Evolutionary conservation across 2,888 invertebrate genomes (phyloP), one percentile per base, ranked within the genome.

Genomic region (Julus scanicus): DNA sequence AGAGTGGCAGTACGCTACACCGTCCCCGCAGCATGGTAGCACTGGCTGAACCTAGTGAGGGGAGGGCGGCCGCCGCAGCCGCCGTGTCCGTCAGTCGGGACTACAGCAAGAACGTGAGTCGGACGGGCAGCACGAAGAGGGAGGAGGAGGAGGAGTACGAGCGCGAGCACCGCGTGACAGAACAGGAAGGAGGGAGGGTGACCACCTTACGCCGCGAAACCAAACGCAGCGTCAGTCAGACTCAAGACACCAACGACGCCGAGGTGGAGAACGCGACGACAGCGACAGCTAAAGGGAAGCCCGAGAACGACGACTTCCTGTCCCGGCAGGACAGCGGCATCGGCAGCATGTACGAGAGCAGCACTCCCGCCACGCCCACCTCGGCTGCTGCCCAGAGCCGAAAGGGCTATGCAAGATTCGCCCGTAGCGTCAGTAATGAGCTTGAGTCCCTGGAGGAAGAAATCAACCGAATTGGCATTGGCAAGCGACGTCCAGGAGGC

Each of bases 81-180:
- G 40, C 86, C 15, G 29, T 40, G 3, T 49, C 48, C 15, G 89
- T 88, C 48, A 88, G 37, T 57, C 39, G 87, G 37, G 88, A 88
- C 44, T 89, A 89, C 87, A 86, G 39, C 44, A 44, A 49, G 17
- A 86, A 39, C n/a, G 88, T 86, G 49, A 86, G 86, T 39, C 85
- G 40, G 40, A 86, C 44, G 1, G 88, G 85, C 8, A 84, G 13
- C 39, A 86, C 39, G 1, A 37, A 39, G 15, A 17, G 40, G 15
- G 88, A 85, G 63, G 88, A 85, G 83, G 88, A 88, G 37, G 87
- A 88, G n/a, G 90, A 90, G 63, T 89, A 90, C 53, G 91, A 91
- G 89, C 87, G 91, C 86, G 91, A 91, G 13, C 89, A 90, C 71
- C 90, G 90, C 63, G 89, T 86, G 44, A 84, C 53, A 2, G 89